phyloP scores from a whole-genome alignment of 2,113 vertebrate genomes.

The Haemorhous mexicanus region DNA sequence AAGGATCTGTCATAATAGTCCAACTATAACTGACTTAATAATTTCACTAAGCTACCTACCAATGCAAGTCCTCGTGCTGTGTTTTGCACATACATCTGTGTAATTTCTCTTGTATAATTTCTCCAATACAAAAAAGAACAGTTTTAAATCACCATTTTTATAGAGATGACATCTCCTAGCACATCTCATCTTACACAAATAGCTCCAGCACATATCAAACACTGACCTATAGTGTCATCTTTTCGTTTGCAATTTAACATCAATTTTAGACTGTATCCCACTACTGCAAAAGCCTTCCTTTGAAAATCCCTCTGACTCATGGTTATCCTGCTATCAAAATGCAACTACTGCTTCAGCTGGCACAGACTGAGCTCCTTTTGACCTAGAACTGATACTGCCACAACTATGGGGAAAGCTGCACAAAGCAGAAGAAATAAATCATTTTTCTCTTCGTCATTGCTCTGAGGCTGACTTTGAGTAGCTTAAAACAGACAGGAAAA shows the following conservation, averaged over 20 bases:
- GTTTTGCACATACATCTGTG: neutral
- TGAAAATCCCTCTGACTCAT: neutral
- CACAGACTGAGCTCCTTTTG: neutral
- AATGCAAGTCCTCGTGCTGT: neutral
- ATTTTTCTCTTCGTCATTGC: neutral
- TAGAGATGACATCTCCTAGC: neutral
- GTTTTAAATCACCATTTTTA: neutral
- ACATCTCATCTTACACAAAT: conserved; percentile 31
- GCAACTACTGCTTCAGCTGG: neutral
- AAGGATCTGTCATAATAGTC: neutral
- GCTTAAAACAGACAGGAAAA: neutral
- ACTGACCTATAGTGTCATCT: conserved; percentile 2
- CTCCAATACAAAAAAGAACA: neutral
- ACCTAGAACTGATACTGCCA: neutral
- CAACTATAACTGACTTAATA: neutral
- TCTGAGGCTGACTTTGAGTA: neutral
- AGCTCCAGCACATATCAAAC: neutral
- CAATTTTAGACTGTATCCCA: neutral
- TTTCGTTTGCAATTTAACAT: neutral
- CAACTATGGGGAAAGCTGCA: neutral
- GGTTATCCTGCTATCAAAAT: conserved; percentile 4
- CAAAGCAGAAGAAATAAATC: neutral
- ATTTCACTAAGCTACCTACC: neutral
- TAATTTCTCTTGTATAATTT: neutral
- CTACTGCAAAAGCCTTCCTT: neutral